Percentiles rank a stretch among this genome's conserved stretches.
Evolutionary conservation across 1,140 invertebrate genomes (phyloP).

Genomic region (Drosophila miranda): DNA sequence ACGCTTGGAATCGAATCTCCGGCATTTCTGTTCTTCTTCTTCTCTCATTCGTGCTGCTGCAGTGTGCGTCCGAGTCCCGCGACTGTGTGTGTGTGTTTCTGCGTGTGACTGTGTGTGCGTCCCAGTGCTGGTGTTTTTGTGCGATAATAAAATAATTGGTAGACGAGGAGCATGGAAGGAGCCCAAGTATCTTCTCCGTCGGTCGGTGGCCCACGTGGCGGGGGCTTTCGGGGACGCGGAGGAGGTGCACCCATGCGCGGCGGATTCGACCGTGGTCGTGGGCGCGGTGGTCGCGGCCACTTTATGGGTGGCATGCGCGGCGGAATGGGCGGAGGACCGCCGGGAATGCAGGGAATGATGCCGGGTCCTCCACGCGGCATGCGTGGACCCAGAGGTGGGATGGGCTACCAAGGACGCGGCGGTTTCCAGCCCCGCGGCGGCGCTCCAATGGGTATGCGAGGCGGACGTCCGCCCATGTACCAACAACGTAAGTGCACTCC

Average conservation of each 20-base stretch:
- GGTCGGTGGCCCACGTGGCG: constrained; percentile 68
- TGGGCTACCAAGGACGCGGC: constrained; percentile 67
- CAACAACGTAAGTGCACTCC: constrained; percentile 66
- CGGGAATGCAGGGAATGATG: constrained; percentile 72
- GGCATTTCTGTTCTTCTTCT: constrained; percentile 40
- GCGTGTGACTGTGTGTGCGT: constrained; percentile 33
- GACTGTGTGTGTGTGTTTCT: constrained; percentile 34
- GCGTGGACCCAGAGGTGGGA: constrained; percentile 66
- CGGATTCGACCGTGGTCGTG: constrained; percentile 75
- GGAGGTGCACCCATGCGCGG: constrained; percentile 74
- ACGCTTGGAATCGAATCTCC: constrained; percentile 14
- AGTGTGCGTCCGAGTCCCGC: constrained; percentile 20
- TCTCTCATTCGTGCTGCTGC: constrained; percentile 11
- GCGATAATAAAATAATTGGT: constrained; percentile 26
- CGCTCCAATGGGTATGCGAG: constrained; percentile 76
- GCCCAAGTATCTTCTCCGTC: constrained; percentile 61
- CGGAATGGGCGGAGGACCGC: constrained; percentile 57
- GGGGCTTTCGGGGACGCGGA: constrained; percentile 75
- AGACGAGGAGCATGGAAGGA: constrained; percentile 68
- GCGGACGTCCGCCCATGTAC: constrained; percentile 73
- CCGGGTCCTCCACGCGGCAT: constrained; percentile 69
- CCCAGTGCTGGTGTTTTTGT: constrained; percentile 12
- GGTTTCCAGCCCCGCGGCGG: constrained; percentile 75
- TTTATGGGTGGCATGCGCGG: constrained; percentile 78
- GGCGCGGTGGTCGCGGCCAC: constrained; percentile 75